phyloP scores from a whole-genome alignment of 2,797 vertebrate genomes.

The Falco peregrinus region DNA sequence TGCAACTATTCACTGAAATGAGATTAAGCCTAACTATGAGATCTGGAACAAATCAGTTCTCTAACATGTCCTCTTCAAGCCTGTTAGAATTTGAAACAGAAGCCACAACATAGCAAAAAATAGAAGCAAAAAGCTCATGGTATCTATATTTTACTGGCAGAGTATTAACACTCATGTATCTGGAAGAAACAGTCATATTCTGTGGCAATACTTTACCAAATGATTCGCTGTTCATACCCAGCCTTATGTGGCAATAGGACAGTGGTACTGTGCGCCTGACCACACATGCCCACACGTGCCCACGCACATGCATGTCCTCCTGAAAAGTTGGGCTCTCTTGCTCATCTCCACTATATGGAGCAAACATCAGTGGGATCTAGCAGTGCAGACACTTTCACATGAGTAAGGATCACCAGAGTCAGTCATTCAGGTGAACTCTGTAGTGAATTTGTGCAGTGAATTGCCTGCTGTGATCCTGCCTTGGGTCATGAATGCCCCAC shows the following conservation, averaged over 20 bases:
- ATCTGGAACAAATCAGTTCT: neutral
- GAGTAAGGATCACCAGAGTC: neutral
- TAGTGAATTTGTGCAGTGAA: neutral
- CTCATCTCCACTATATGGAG: neutral
- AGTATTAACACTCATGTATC: fast-evolving
- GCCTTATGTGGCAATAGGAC: too few relatives aligned
- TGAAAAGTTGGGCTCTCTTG: neutral
- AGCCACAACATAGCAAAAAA: neutral
- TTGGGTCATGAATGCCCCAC: neutral
- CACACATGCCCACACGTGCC: fast-evolving
- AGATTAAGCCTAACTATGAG: neutral
- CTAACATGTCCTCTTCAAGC: neutral
- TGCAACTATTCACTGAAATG: neutral
- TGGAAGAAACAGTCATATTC: neutral
- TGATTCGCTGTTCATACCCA: neutral
- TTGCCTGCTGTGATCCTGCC: neutral
- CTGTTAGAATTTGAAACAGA: neutral
- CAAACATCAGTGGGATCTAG: neutral
- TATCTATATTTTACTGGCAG: neutral
- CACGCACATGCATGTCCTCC: neutral
- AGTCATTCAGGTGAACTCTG: neutral
- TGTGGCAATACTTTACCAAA: neutral
- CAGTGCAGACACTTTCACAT: neutral
- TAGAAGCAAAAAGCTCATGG: neutral
- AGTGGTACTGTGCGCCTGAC: neutral